Conservation (phyloP, 2,888 invertebrate genomes). For the Cremastobaeus sp. region DNA sequence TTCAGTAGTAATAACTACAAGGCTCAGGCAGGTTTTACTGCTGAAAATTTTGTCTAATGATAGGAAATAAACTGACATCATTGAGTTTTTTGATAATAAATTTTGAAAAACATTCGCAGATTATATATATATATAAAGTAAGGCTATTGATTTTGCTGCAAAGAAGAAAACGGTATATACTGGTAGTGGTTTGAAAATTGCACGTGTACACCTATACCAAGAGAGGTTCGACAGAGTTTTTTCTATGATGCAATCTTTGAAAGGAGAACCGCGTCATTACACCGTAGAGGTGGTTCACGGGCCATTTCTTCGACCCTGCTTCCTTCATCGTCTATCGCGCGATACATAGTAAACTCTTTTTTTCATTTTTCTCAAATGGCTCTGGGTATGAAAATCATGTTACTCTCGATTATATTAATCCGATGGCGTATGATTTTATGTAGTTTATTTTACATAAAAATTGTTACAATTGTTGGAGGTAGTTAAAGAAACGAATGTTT, state of each 20-base stretch:
- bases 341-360: too few species aligned
- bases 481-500: too few species aligned
- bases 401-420: conserved; percentile 71
- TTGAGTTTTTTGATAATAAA: conserved; percentile 73
- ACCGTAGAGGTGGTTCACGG: conserved; percentile 76
- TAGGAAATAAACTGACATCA: conserved; percentile 45
- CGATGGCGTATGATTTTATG: conserved; percentile 78
- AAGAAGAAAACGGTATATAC: conserved; percentile 55
- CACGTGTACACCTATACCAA: conserved; percentile 46
- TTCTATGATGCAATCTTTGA: conserved; percentile 78
- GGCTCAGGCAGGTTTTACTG: too few species aligned
- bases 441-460: too few species aligned
- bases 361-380: conserved; percentile 58
- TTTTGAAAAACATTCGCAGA: conserved; percentile 71
- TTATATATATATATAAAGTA: conserved; percentile 72
- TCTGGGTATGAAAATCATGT: conserved; percentile 61
- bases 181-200: conserved; percentile 44
- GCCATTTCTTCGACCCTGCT: conserved; percentile 75
- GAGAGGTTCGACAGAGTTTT: conserved; percentile 71
- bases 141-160: conserved; percentile 72
- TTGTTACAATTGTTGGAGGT: too few species aligned
- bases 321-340: conserved; percentile 61
- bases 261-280: conserved; percentile 78
- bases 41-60: too few species aligned
- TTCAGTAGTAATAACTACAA: too few species aligned